These are phyloP conservation scores for Thryonomys swinderianus DNA, from an alignment of 2,113 vertebrate species.

Conservation along the genomic window DNA sequence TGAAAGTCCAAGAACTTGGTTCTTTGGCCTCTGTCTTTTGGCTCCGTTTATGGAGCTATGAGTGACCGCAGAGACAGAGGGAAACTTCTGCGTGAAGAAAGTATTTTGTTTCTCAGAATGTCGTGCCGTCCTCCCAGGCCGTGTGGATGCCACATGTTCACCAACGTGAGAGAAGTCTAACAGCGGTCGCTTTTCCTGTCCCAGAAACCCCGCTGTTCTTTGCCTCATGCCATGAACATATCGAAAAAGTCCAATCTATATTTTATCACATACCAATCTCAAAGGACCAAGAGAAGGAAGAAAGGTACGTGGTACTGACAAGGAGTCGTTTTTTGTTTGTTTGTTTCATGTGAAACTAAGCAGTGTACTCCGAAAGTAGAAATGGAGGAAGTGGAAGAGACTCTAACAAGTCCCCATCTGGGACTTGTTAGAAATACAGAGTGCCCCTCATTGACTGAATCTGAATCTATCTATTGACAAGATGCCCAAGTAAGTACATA, in stretches of 20 bases:
- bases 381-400: background rate
- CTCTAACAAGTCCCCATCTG: too few relatives aligned
- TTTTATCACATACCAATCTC: background rate
- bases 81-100: background rate
- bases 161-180: background rate
- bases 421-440: too few relatives aligned
- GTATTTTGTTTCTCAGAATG: background rate
- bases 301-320: background rate
- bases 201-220: background rate
- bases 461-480: background rate
- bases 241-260: background rate
- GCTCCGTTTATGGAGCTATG: background rate
- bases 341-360: background rate
- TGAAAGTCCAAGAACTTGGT: background rate
- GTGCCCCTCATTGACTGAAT: background rate
- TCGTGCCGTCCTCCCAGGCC: background rate
- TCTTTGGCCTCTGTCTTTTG: background rate
- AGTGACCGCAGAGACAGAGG: background rate
- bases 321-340: background rate
- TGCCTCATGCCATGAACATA: background rate
- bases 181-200: background rate
- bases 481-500: background rate
- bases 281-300: background rate
- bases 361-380: background rate
- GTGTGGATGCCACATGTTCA: background rate